Conservation (phyloP, 2,888 invertebrate genomes). For the Xanthorhoe designata region DNA sequence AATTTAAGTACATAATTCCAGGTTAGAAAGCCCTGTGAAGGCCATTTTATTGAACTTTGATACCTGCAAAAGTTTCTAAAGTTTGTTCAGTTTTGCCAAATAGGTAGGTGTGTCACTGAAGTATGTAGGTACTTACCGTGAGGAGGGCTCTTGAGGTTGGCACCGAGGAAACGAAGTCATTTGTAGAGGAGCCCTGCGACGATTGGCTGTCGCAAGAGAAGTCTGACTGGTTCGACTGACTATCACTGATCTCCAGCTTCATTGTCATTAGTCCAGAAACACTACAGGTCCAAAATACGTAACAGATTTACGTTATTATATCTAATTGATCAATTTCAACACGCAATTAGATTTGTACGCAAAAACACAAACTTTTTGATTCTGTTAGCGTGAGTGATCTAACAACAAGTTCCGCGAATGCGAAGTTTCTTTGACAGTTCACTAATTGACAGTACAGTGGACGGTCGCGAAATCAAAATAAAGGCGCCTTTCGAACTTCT, state of each 20-base stretch:
- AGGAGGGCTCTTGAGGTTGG: constrained; percentile 71
- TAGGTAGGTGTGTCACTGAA: no score
- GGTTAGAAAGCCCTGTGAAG: constrained; percentile 13
- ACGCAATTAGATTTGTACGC: constrained; percentile 32
- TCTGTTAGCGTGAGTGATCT: constrained; percentile 46
- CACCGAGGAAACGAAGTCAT: constrained; percentile 72
- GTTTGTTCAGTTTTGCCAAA: neutral
- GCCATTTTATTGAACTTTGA: constrained; percentile 10
- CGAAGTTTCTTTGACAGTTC: constrained; percentile 69
- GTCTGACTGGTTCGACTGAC: constrained; percentile 86
- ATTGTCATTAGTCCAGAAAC: constrained; percentile 76
- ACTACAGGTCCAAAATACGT: constrained; percentile 49
- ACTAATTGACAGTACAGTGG: constrained; percentile 72
- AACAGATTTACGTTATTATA: constrained; percentile 50
- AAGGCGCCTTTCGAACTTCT: constrained; percentile 51
- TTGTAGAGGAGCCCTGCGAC: constrained; percentile 84
- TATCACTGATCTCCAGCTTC: constrained; percentile 87
- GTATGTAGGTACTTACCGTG: constrained; percentile 63
- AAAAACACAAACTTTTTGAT: constrained; percentile 44
- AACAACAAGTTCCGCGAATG: constrained; percentile 46
- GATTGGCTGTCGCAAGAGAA: constrained; percentile 86
- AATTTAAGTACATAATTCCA: neutral
- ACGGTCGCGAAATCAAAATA: constrained; percentile 66
- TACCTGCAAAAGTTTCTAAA: neutral
- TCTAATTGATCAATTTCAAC: constrained; percentile 54